Base-by-base conservation (phyloP, 1,140 invertebrate genomes). In the Microplitis demolitor region DNA sequence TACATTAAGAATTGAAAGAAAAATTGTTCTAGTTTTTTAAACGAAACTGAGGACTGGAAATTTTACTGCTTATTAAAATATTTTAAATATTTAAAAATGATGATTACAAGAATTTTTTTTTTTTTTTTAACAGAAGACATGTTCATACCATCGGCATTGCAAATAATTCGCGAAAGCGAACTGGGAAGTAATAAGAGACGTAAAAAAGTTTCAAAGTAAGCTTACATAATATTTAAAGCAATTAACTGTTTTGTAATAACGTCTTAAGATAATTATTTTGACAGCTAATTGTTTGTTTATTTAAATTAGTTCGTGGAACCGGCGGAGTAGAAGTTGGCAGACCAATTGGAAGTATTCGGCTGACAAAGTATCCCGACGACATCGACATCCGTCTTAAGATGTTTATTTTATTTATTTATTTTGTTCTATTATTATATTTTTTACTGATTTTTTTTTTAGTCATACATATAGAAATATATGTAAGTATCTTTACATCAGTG, bases 171-270 rank as follows among this genome's bases (percentile, higher is more conserved):
- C 16, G 82, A 87, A 69, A 82, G 81, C 66, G 85, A 87, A 73
- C 75, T 86, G 6, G 80, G 79, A 31, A 79, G 78, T 71, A 79
- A 86, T 64, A 85, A 84, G 74, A 83, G 83, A 71, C 84, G 84
- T 62, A 88, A 86, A 80, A 88, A 88, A 75, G 79, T 86, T 70
- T 81, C 84, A 73, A 84, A 85, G 87, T 87, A 77, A 80, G 82
- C 13, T 24, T 37, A 13, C 58, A 37, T 45, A 39, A 4, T 62
- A 9, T 62, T 69, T 11, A 24, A 13, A 33, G 14, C 13, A 6
- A 63, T 39, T 14, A 53, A 14, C 14, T 62, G 13, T 1, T 51
- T 51, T 24, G 34, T 54, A 4, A 34, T 24, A 24, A 24, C 24
- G 24, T 24, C 24, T 24, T 24, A 1, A 24, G 54, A 50, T 64